These are phyloP conservation scores for Arctia plantaginis DNA, from an alignment of 2,888 invertebrate genomes.

Conservation along the genomic window DNA sequence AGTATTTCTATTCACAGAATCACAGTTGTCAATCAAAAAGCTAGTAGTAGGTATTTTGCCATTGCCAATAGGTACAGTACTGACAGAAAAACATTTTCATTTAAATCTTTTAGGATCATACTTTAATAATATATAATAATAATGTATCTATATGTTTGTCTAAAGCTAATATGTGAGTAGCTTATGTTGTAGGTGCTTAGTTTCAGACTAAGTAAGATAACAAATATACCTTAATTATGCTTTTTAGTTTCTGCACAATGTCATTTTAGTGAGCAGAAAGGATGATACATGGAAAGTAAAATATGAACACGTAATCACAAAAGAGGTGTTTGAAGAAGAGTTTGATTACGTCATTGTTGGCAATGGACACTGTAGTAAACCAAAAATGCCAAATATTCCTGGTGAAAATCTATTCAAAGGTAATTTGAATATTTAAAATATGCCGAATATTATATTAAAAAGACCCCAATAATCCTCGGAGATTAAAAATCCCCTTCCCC, in stretches of 20 bases:
- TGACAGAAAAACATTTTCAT: not conserved
- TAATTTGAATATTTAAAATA: conserved; percentile 39
- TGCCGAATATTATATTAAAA: not conserved
- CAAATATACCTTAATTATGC: not conserved
- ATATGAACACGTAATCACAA: conserved; percentile 64
- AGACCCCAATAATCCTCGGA: not conserved
- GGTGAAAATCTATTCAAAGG: conserved; percentile 76
- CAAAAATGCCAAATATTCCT: conserved; percentile 68
- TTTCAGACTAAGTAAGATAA: not conserved
- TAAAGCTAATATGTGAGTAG: no score
- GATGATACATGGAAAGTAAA: conserved; percentile 71
- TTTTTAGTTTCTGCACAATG: conserved; percentile 73
- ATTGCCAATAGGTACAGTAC: no score
- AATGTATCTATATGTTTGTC: no score
- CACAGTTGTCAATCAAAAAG: no score
- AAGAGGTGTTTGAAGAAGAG: conserved; percentile 70
- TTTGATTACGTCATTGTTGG: conserved; percentile 90
- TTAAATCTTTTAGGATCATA: not conserved
- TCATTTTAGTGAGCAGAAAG: conserved; percentile 64
- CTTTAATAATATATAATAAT: no score
- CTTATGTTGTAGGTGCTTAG: no score
- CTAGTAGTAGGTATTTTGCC: no score
- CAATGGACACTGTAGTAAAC: conserved; percentile 87
- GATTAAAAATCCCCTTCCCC: not conserved
- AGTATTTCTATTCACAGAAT: no score